Percentiles rank a stretch among this genome's conserved stretches.
These are phyloP conservation scores for Protodeltote pygarga DNA, from an alignment of 2,888 invertebrate genomes.

Conservation along the genomic window DNA sequence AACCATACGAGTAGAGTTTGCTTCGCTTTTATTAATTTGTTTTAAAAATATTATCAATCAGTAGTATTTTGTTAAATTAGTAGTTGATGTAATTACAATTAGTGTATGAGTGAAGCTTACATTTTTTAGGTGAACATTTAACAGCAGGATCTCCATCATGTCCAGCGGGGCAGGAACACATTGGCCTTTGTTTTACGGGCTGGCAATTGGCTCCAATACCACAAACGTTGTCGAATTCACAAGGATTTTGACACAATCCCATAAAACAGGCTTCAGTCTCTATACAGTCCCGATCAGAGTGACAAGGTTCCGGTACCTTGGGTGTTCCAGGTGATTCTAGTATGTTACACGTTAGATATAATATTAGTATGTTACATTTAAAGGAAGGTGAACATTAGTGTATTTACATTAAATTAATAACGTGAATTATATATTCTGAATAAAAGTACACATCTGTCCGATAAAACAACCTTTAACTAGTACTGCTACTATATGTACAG, in stretches of 20 bases:
- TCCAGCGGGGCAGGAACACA: constrained; percentile 93
- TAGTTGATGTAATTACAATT: constrained; percentile 42
- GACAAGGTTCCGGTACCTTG: constrained; percentile 92
- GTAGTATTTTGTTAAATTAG: constrained; percentile 25
- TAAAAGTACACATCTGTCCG: constrained; percentile 62
- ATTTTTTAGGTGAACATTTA: constrained; percentile 92
- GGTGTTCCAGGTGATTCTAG: constrained; percentile 90
- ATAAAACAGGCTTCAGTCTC: constrained; percentile 94
- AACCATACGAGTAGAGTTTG: too few species aligned
- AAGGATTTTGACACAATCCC: constrained; percentile 93
- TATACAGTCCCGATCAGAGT: constrained; percentile 94
- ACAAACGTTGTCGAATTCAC: constrained; percentile 93
- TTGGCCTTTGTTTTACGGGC: constrained; percentile 93
- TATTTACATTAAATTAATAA: constrained; percentile 59
- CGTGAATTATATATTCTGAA: constrained; percentile 23
- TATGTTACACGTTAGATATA: constrained; percentile 77
- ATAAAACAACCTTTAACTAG: constrained; percentile 67
- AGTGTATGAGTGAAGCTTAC: constrained; percentile 87
- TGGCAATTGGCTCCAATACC: constrained; percentile 92
- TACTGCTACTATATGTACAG: constrained; percentile 10
- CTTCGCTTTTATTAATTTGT: too few species aligned
- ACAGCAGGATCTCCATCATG: constrained; percentile 93
- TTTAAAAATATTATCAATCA: too few species aligned
- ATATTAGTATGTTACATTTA: constrained; percentile 72
- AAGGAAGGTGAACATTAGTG: constrained; percentile 52